Conservation (phyloP, 1,140 invertebrate species). For the Cotesia typhae region DNA sequence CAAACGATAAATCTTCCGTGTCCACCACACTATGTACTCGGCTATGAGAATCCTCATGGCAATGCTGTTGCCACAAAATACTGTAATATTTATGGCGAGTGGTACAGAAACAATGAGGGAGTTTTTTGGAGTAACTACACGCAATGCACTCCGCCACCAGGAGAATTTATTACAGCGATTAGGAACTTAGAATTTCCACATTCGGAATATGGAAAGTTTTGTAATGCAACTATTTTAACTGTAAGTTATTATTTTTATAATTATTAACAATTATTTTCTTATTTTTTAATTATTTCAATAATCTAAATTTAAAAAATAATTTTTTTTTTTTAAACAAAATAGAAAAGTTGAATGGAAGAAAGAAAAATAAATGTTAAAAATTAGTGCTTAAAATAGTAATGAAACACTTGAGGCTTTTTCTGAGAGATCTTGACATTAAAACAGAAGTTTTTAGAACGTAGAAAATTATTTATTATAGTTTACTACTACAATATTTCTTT, state of each 20-base stretch:
- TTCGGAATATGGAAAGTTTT: slow-evolving; percentile 33
- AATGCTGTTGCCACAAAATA: slow-evolving; percentile 46
- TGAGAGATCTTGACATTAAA: no score
- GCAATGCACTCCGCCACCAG: slow-evolving; percentile 45
- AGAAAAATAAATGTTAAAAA: no score
- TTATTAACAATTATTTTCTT: slow-evolving; percentile 29
- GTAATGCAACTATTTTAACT: slow-evolving; percentile 38
- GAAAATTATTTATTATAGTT: no score
- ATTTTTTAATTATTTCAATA: background rate
- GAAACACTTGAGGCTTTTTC: no score
- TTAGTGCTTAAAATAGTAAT: no score
- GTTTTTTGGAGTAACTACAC: slow-evolving; percentile 57
- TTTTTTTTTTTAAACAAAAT: no score
- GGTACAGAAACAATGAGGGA: slow-evolving; percentile 48
- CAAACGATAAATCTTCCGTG: slow-evolving; percentile 48
- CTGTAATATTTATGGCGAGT: slow-evolving; percentile 51
- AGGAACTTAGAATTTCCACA: slow-evolving; percentile 31
- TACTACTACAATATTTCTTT: no score
- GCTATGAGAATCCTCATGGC: slow-evolving; percentile 25
- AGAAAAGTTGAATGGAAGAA: no score
- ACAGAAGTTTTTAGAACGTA: no score
- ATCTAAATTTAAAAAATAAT: no score
- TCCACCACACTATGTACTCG: slow-evolving; percentile 45
- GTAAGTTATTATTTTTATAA: slow-evolving; percentile 25
- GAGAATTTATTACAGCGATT: slow-evolving; percentile 31